Base-by-base conservation (phyloP, 2,113 vertebrate genomes). In the Tyto alba region DNA sequence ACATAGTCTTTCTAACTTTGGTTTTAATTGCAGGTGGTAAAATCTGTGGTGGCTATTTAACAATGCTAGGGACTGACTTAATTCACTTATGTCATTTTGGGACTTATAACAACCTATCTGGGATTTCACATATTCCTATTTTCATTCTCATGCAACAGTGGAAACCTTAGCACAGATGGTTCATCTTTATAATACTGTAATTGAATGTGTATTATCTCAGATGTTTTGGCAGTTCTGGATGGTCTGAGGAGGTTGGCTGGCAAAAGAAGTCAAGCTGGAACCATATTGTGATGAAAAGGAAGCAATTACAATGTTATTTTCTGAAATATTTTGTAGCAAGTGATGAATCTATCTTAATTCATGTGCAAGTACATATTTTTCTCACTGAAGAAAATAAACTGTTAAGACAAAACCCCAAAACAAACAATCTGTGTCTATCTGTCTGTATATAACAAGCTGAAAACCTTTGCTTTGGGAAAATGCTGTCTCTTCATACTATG, bases 251-350 rank as follows among this genome's bases (percentile, higher is more conserved):
- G 20, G 79, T 63, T 89, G 74, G 66, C 90, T 97, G 88, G 81
- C 72, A 86, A 86, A 84, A 81, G 13, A 36, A 53, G 40, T 91
- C 78, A 93, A 93, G 45, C n/a, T 89, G n/a, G 19, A 94, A 79
- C 60, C 93, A 88, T 92, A 96, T 74, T 91, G 68, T 86, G 77
- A 95, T 93, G 67, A 96, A 95, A 89, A 79, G 56, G 60, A 95
- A 92, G 25, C 16, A 76, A 90, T 77, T 92, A 92, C 15, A 47
- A 73, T 86, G 85, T 85, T 92, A 85, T 77, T 74, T 96, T 89
- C 81, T 68, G 41, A 86, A 77, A 67, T 90, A 81, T 92, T 95
- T 95, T 67, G 29, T 64, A 90, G 55, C 4, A 2, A 94, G 27
- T n/a, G 18, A 79, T 68, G 56, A 85, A 88, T 85, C 45, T 88